Evolutionary conservation across 2,113 vertebrate species (phyloP).

Genomic region (Acrocephalus kingi): DNA sequence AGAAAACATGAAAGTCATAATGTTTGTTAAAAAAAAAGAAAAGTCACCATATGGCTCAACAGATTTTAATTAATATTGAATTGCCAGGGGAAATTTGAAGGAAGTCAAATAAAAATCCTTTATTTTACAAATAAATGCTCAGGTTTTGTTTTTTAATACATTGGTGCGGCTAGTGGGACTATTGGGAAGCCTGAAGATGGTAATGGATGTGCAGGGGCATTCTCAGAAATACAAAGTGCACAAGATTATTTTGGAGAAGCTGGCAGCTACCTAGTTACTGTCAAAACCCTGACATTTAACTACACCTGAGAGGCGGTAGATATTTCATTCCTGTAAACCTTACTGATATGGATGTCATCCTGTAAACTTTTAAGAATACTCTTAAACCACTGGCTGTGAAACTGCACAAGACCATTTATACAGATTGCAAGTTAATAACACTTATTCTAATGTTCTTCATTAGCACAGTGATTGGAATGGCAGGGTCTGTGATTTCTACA

Average conservation of each 20-base stretch:
- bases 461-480: neutral
- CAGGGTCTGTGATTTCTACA: neutral
- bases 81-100: slow-evolving; percentile 8
- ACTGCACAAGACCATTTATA: neutral
- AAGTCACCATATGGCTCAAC: slow-evolving; percentile 43
- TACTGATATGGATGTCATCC: neutral
- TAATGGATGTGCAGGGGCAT: neutral
- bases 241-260: neutral
- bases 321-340: neutral
- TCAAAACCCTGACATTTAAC: neutral
- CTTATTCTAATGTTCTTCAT: neutral
- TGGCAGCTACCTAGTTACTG: neutral
- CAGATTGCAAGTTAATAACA: neutral
- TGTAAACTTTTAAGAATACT: neutral
- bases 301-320: neutral
- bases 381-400: neutral
- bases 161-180: neutral
- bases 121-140: slow-evolving; percentile 41
- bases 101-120: slow-evolving; percentile 41
- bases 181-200: neutral
- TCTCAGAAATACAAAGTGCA: neutral
- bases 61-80: slow-evolving; percentile 63
- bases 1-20: slow-evolving; percentile 23
- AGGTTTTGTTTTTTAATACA: neutral
- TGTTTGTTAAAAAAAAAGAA: slow-evolving; percentile 51